A percentile compares a stretch with the other conserved stretches of the same genome.
Evolutionary conservation across 2,797 vertebrate genomes (phyloP).

Genomic region (Rhynchotus rufescens): DNA sequence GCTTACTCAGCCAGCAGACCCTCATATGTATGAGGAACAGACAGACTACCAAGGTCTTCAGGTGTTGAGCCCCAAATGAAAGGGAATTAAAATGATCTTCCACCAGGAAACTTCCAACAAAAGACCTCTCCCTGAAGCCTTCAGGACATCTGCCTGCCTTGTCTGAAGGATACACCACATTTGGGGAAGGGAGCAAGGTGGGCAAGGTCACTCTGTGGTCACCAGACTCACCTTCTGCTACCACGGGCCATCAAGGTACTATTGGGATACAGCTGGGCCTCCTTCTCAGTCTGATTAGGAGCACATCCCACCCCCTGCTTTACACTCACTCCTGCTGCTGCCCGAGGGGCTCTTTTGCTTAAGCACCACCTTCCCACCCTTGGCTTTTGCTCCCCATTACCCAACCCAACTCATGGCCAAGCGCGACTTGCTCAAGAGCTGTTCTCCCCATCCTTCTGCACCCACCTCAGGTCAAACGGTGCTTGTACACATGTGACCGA

Average conservation of each 20-base stretch:
- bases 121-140: neutral
- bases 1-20: neutral
- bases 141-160: neutral
- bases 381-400: neutral
- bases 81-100: neutral
- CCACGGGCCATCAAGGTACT: neutral
- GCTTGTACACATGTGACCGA: neutral
- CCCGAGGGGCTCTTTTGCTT: too few relatives aligned
- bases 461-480: neutral
- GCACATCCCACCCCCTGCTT: too few relatives aligned
- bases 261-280: fast-evolving
- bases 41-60: neutral
- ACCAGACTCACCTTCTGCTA: neutral
- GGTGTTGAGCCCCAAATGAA: neutral
- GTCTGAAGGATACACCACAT: neutral
- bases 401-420: neutral
- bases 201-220: neutral
- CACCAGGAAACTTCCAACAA: neutral
- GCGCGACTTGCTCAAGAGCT: neutral
- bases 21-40: fast-evolving
- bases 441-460: neutral
- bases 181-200: too few relatives aligned
- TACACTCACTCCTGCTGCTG: neutral
- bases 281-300: fast-evolving
- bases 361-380: neutral